Evolutionary conservation across 2,888 invertebrate species (phyloP), one percentile per base, ranked within the genome.

Genomic region (Erynnis tages): DNA sequence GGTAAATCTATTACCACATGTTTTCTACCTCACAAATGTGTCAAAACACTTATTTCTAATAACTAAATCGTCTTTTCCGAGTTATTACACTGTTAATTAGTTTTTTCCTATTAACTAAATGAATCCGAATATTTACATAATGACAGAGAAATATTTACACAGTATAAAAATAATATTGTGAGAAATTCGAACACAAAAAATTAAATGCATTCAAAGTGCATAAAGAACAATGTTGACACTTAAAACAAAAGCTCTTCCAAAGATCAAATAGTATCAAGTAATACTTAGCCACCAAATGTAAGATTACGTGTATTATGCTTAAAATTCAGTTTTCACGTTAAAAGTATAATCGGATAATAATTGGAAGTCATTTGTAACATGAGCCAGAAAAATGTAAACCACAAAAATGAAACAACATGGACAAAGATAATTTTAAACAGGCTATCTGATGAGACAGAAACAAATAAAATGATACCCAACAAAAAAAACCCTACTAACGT

Each of bases 1-100:
- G 76, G 79, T 71, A 77, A 73, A 68, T 72, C 64, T 62, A 67
- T 73, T 75, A 78, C 76, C 79, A 56, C 66, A 67, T 16, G 68
- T 65, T 45, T 58, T 54, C 65, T 59, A 59, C 65, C 68, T 73
- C 70, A 16, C 57, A 61, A 67, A 63, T 61, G 60, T 61, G 56
- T 67, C 54, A 54, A 66, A 56, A 63, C 64, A 55, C 61, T 62
- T 50, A 58, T 59, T 53, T 52, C 53, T 56, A 59, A 59, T 54
- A 66, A 67, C 62, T 65, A 60, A 66, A 68, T 60, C 66, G 70
- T 72, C 70, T 71, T 71, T 69, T 69, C 16, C 27, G 32, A n/a
- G 14, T 6, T 8, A 14, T 14, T 8, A 14, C 34, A 43, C 32
- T n/a, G 19, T 19, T 43, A 34, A 43, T n/a, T 10, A 23, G 47